These are phyloP conservation scores for Teleopsis dalmanni DNA, from an alignment of 1,140 invertebrate genomes.

Conservation along the genomic window DNA sequence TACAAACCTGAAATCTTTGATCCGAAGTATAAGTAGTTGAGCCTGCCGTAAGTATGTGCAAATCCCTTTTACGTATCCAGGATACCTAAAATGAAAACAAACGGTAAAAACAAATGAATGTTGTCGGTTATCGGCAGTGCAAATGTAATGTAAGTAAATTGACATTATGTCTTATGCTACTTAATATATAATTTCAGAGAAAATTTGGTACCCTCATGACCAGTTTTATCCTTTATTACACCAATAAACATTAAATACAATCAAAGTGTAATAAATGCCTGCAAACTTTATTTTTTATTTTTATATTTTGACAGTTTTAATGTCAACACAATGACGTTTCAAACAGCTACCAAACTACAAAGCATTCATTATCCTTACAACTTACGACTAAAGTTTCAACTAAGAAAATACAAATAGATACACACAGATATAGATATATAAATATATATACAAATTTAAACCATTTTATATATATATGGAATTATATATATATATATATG, in stretches of 20 bases:
- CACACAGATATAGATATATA: not conserved
- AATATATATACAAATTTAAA: not conserved
- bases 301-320: not conserved
- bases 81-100: slow-evolving; percentile 57
- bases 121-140: too few relatives aligned
- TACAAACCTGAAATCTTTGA: slow-evolving; percentile 63
- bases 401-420: not conserved
- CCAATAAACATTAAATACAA: slow-evolving; percentile 7
- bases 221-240: too few relatives aligned
- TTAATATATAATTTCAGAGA: too few relatives aligned
- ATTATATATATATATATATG: not conserved
- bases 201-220: too few relatives aligned
- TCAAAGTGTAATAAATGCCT: slow-evolving; percentile 4
- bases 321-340: slow-evolving; percentile 1
- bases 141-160: too few relatives aligned
- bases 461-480: not conserved
- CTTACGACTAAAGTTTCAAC: slow-evolving; percentile 7
- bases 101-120: too few relatives aligned
- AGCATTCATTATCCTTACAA: not conserved
- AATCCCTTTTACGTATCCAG: slow-evolving; percentile 67
- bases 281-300: not conserved
- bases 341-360: not conserved
- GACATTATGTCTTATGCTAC: too few relatives aligned
- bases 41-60: slow-evolving; percentile 69
- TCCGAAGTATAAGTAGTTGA: slow-evolving; percentile 69